Evolutionary conservation across 2,888 invertebrate genomes (phyloP).

Genomic region (Volucella zonaria): DNA sequence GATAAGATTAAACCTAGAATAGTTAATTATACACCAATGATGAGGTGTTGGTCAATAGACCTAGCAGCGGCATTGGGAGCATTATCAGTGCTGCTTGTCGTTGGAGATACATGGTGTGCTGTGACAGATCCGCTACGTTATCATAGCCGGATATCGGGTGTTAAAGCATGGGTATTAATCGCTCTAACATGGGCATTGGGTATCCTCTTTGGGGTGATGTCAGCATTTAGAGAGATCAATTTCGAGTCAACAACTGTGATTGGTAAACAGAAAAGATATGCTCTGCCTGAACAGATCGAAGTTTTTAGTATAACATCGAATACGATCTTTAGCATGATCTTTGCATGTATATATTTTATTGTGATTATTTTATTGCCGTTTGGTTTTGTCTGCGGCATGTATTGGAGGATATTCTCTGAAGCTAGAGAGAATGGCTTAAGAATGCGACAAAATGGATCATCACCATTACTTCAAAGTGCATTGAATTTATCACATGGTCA

Average conservation of each 20-base stretch:
- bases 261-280: conserved; percentile 76
- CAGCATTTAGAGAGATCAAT: conserved; percentile 81
- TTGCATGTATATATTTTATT: conserved; percentile 81
- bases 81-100: conserved; percentile 81
- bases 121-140: conserved; percentile 85
- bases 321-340: conserved; percentile 79
- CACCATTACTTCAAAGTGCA: conserved; percentile 82
- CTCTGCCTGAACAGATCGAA: conserved; percentile 51
- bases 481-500: conserved; percentile 80
- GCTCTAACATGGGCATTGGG: conserved; percentile 82
- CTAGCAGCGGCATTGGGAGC: conserved; percentile 82
- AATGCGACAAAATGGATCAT: conserved; percentile 83
- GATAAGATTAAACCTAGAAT: conserved; percentile 57
- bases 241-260: conserved; percentile 79
- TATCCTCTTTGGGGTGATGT: conserved; percentile 81
- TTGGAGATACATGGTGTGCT: conserved; percentile 85
- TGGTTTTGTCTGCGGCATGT: conserved; percentile 82
- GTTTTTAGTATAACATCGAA: conserved; percentile 74
- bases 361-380: conserved; percentile 82
- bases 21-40: conserved; percentile 69
- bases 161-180: conserved; percentile 82
- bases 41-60: conserved; percentile 82
- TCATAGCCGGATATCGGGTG: conserved; percentile 83
- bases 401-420: conserved; percentile 83
- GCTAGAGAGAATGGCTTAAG: conserved; percentile 82